These are phyloP conservation scores for Carcharodon carcharias DNA, from an alignment of 2,797 vertebrate species.

Conservation along the genomic window DNA sequence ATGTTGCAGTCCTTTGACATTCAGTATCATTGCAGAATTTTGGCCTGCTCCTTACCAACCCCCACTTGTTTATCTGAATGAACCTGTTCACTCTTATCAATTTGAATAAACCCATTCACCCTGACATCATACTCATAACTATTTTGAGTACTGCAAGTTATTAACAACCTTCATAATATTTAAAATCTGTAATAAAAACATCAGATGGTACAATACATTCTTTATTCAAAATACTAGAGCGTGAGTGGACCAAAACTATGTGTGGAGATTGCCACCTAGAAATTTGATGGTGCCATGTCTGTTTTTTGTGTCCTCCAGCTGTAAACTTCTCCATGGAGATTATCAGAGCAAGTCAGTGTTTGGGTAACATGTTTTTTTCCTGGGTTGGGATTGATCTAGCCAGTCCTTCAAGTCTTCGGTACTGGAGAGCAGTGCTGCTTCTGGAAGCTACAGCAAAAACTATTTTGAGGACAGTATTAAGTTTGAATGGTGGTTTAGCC, in stretches of 20 bases:
- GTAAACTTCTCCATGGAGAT: not conserved
- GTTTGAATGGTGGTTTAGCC: not conserved
- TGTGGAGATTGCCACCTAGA: not conserved
- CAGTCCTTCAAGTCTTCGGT: not conserved
- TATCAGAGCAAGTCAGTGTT: not conserved
- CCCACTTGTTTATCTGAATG: conserved; percentile 31
- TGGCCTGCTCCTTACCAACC: conserved; percentile 17
- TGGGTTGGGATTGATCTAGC: not conserved
- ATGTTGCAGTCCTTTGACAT: conserved; percentile 29
- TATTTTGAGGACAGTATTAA: not conserved
- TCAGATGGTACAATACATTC: not conserved
- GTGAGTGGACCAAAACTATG: not conserved
- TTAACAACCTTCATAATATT: not conserved
- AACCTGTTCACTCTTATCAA: conserved; percentile 37
- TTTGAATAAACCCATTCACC: conserved; percentile 34
- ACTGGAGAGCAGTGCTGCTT: not conserved
- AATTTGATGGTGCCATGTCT: not conserved
- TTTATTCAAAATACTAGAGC: not conserved
- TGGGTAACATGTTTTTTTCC: not conserved
- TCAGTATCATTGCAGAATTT: conserved; percentile 20
- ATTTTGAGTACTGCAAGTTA: conserved; percentile 17
- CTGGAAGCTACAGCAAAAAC: not conserved
- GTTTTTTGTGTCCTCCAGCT: not conserved
- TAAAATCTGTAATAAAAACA: not conserved
- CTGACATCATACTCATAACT: not conserved